These are phyloP conservation scores for Nicator chloris DNA, from an alignment of 2,113 vertebrate species.

Conservation along the genomic window DNA sequence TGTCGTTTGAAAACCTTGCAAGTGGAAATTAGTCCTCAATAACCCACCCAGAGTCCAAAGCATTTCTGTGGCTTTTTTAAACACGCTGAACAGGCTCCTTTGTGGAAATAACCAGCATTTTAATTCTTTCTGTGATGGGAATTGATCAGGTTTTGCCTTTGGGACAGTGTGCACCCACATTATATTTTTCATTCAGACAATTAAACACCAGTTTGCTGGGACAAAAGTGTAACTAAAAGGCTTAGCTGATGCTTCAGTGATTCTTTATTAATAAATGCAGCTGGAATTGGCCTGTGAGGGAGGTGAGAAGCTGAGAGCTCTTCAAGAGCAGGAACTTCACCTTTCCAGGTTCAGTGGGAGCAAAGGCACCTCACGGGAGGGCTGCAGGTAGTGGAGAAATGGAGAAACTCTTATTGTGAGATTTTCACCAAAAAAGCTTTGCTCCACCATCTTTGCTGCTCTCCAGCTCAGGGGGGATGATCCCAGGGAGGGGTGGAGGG, in stretches of 20 bases:
- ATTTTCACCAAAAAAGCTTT: background rate
- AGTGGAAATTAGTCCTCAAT: background rate
- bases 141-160: slow-evolving; percentile 1
- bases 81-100: background rate
- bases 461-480: background rate
- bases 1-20: background rate
- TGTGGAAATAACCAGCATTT: background rate
- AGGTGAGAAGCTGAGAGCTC: background rate
- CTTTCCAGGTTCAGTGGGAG: background rate
- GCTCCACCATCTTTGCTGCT: background rate
- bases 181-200: background rate
- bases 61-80: background rate
- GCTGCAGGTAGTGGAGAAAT: too few relatives aligned
- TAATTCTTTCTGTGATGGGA: background rate
- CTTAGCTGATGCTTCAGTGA: background rate
- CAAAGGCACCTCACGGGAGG: accelerated
- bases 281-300: background rate
- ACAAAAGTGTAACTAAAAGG: background rate
- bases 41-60: background rate
- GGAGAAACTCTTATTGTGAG: background rate
- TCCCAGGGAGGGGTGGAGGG: accelerated
- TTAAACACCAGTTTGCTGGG: slow-evolving; percentile 29
- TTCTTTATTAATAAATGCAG: slow-evolving; percentile 5
- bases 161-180: background rate
- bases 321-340: background rate